These are phyloP conservation scores for Pao palembangensis DNA, from an alignment of 2,113 vertebrate genomes.

Conservation along the genomic window DNA sequence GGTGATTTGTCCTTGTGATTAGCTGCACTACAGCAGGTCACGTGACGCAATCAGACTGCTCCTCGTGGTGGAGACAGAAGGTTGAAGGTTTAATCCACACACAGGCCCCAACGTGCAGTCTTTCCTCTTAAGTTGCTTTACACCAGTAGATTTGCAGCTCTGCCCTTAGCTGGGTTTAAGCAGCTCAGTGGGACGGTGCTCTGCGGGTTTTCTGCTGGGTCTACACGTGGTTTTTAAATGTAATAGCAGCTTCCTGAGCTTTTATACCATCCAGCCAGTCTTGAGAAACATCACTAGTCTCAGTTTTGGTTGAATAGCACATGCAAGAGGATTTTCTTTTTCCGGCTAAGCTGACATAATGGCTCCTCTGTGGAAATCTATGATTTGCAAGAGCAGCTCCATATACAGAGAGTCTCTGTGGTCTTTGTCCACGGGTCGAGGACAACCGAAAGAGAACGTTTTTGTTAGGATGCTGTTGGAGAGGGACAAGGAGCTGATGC, in stretches of 20 bases:
- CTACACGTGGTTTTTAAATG: not conserved
- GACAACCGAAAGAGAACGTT: constrained; percentile 29
- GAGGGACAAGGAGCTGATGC: constrained; percentile 30
- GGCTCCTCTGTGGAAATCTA: constrained; percentile 62
- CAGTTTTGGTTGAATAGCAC: not conserved
- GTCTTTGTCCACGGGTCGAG: constrained; percentile 42
- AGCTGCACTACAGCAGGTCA: constrained; percentile 2
- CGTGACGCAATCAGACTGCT: constrained; percentile 15
- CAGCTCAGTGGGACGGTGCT: constrained; percentile 23
- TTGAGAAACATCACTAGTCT: not conserved
- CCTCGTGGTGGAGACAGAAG: constrained; percentile 34
- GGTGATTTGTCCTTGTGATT: constrained; percentile 14
- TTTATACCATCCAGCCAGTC: not conserved
- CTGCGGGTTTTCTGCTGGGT: not conserved
- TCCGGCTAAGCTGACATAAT: constrained; percentile 18
- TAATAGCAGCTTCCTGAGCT: not conserved
- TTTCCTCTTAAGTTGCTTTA: constrained; percentile 38
- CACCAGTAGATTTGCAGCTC: constrained; percentile 25
- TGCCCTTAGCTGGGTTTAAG: constrained; percentile 41
- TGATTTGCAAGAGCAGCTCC: constrained; percentile 56
- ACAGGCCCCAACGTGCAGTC: constrained; percentile 5
- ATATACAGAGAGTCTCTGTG: constrained; percentile 59
- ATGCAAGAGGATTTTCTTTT: not conserved
- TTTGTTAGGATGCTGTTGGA: constrained; percentile 43
- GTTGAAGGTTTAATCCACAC: constrained; percentile 51